These are phyloP conservation scores for Nephrotoma guestfalica DNA, from an alignment of 2,888 invertebrate genomes.

Conservation along the genomic window DNA sequence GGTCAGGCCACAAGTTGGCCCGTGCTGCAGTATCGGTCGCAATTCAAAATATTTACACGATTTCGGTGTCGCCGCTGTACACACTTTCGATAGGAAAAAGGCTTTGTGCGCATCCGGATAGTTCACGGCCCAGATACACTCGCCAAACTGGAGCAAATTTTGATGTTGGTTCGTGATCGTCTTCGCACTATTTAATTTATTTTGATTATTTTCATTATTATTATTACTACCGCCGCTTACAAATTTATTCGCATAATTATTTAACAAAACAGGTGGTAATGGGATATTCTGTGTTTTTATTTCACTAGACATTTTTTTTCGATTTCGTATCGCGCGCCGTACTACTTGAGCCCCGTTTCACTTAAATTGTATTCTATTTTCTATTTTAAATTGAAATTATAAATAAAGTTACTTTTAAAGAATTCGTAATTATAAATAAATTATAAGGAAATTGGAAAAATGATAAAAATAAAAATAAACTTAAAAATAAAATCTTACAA, in stretches of 20 bases:
- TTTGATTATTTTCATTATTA: background rate
- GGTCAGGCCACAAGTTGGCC: conserved; percentile 78
- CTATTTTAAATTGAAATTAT: background rate
- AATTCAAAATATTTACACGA: conserved; percentile 33
- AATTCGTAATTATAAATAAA: background rate
- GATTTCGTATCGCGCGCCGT: background rate
- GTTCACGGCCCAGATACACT: conserved; percentile 42
- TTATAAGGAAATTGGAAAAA: background rate
- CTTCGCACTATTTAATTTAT: background rate
- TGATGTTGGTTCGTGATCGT: background rate
- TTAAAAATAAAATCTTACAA: background rate
- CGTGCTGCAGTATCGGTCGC: conserved; percentile 24
- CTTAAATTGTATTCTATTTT: background rate
- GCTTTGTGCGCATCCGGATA: conserved; percentile 42
- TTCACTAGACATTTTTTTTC: background rate
- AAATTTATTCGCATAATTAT: background rate
- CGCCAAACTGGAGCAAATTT: conserved; percentile 17
- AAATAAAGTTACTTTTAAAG: background rate
- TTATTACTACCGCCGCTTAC: background rate
- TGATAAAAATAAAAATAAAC: background rate
- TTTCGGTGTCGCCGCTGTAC: conserved; percentile 35
- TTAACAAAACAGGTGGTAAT: background rate
- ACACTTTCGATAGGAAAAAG: conserved; percentile 40
- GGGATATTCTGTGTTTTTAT: background rate
- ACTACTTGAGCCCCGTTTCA: background rate